phyloP scores from a whole-genome alignment of 2,113 vertebrate genomes.

The Talpa occidentalis region DNA sequence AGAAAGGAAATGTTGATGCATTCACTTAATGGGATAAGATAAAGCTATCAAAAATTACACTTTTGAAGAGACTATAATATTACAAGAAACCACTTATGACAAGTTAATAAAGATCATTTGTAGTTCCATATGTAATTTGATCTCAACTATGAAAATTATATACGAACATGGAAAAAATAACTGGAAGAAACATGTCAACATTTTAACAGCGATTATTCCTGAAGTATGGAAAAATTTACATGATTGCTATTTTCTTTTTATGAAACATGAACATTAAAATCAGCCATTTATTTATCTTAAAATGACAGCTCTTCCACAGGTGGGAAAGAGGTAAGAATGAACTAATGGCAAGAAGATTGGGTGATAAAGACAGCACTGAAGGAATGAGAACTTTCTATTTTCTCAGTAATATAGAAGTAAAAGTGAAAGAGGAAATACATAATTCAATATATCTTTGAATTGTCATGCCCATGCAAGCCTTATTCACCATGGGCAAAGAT shows the following conservation, averaged over 20 bases:
- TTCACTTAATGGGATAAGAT: background rate
- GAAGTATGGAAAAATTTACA: background rate
- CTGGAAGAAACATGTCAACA: background rate
- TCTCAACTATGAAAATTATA: background rate
- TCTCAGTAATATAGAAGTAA: background rate
- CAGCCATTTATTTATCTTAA: background rate
- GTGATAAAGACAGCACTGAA: background rate
- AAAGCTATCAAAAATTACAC: conserved; percentile 25
- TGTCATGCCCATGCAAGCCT: background rate
- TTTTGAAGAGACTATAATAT: background rate
- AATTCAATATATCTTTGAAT: background rate
- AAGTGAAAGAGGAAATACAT: background rate
- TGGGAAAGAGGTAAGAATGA: background rate
- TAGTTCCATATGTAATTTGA: background rate
- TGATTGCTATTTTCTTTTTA: background rate
- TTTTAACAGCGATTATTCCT: background rate
- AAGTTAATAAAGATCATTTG: background rate
- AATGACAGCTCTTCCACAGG: background rate
- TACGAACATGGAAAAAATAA: background rate
- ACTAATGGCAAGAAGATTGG: background rate
- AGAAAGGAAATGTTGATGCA: background rate
- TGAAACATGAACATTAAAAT: background rate
- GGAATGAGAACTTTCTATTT: background rate
- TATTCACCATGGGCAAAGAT: background rate
- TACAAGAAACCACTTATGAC: background rate